Evolutionary conservation across 2,888 invertebrate genomes (phyloP).

Genomic region (Aquatica leii): DNA sequence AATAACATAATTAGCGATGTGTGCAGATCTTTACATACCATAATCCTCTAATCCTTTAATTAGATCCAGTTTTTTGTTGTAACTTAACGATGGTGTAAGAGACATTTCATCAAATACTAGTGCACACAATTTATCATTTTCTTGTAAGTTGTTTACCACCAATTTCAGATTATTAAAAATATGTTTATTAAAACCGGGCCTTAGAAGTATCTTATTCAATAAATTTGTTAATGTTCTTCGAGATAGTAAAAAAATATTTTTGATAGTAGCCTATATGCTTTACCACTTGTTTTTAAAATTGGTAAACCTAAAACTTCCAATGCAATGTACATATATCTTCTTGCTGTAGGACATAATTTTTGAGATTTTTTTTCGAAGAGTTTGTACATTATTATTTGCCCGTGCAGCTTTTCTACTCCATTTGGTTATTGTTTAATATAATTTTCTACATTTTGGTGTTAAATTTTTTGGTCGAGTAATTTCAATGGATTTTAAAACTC

Average conservation of each 20-base stretch:
- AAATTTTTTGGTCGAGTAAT: too few species aligned
- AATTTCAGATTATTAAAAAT: slow-evolving; percentile 3
- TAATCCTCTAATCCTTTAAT: slow-evolving; percentile 22
- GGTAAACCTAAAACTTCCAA: slow-evolving; percentile 34
- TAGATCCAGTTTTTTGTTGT: slow-evolving; percentile 17
- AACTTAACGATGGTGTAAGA: slow-evolving; percentile 11
- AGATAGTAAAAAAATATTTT: slow-evolving; percentile 31
- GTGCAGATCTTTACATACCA: background rate
- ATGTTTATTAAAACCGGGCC: slow-evolving; percentile 4
- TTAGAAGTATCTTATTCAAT: slow-evolving; percentile 1
- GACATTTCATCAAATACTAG: slow-evolving; percentile 31
- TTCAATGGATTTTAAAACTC: too few species aligned
- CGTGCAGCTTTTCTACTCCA: too few species aligned
- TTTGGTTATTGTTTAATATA: too few species aligned
- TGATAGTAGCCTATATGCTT: slow-evolving; percentile 26
- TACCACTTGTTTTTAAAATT: slow-evolving; percentile 31
- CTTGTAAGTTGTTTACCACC: background rate
- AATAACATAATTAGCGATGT: slow-evolving; percentile 21
- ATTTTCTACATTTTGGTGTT: too few species aligned
- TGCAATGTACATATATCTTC: too few species aligned
- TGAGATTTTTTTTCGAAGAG: too few species aligned
- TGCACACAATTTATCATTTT: slow-evolving; percentile 8
- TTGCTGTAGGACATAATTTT: too few species aligned
- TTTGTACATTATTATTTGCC: too few species aligned
- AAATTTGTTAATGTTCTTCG: slow-evolving; percentile 21